Evolutionary conservation across 1,140 invertebrate genomes (phyloP).

Genomic region (Eumaeus atala): DNA sequence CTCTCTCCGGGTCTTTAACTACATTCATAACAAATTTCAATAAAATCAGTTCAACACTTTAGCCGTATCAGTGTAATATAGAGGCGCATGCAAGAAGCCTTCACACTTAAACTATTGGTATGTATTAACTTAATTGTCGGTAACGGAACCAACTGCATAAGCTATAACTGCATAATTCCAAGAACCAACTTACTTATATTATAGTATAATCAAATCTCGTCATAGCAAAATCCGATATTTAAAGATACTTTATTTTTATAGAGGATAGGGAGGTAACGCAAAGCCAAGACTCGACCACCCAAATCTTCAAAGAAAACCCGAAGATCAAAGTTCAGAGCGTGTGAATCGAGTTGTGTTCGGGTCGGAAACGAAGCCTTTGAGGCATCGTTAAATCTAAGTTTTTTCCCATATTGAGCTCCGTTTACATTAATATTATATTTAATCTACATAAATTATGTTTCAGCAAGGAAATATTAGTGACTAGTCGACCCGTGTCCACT

Average conservation of each 20-base stretch:
- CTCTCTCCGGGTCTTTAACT: no score
- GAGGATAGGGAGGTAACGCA: not conserved
- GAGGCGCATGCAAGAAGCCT: no score
- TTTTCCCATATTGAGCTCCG: constrained; percentile 24
- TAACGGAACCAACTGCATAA: no score
- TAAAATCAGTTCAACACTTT: no score
- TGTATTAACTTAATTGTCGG: no score
- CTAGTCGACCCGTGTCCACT: no score
- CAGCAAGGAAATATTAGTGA: not conserved
- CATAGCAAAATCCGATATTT: constrained; percentile 1
- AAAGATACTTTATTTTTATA: constrained; percentile 7
- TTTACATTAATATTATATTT: constrained; percentile 12
- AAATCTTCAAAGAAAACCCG: constrained; percentile 12
- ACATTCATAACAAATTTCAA: no score
- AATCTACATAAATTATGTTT: not conserved
- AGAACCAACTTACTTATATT: no score
- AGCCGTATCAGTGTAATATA: no score
- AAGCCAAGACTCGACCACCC: constrained; percentile 11
- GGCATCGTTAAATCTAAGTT: constrained; percentile 42
- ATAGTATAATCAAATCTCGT: no score
- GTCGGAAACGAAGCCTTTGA: constrained; percentile 31
- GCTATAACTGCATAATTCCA: no score
- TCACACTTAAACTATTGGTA: no score
- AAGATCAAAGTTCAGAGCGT: constrained; percentile 39
- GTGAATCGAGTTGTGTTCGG: constrained; percentile 38